These are phyloP conservation scores for Smithornis capensis DNA, from an alignment of 2,113 vertebrate genomes.

Conservation along the genomic window DNA sequence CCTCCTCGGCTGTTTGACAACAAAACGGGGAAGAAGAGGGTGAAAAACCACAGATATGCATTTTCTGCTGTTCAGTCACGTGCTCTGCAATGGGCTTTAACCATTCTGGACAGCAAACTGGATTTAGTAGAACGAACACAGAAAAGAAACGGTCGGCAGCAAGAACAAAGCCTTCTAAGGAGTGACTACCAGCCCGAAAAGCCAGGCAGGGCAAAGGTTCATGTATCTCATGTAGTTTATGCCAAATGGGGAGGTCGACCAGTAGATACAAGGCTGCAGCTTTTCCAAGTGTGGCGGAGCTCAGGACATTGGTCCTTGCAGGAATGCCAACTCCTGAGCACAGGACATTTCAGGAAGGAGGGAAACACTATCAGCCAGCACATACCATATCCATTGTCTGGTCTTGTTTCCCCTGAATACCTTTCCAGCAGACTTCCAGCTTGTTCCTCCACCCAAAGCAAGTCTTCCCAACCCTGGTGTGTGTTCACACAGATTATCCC, in stretches of 20 bases:
- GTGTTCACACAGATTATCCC: background rate
- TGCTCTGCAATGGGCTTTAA: background rate
- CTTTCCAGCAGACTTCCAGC: background rate
- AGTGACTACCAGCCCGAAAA: background rate
- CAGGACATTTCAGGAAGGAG: background rate
- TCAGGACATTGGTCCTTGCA: background rate
- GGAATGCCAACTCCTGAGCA: background rate
- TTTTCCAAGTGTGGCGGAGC: background rate
- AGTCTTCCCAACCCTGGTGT: background rate
- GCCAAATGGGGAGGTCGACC: background rate
- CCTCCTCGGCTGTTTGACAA: background rate
- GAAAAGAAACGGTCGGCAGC: background rate
- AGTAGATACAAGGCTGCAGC: background rate
- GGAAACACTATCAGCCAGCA: background rate
- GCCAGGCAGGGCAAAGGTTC: background rate
- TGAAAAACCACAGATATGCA: background rate
- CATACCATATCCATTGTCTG: fast-evolving
- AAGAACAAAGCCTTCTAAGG: background rate
- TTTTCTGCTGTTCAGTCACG: background rate
- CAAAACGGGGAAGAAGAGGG: background rate
- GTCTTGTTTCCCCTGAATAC: background rate
- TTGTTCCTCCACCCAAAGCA: background rate
- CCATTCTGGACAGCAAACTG: background rate
- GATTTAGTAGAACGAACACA: background rate
- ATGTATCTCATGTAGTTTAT: background rate